These are phyloP conservation scores for Babylonia areolata DNA, from an alignment of 1,140 invertebrate species.

Conservation along the genomic window DNA sequence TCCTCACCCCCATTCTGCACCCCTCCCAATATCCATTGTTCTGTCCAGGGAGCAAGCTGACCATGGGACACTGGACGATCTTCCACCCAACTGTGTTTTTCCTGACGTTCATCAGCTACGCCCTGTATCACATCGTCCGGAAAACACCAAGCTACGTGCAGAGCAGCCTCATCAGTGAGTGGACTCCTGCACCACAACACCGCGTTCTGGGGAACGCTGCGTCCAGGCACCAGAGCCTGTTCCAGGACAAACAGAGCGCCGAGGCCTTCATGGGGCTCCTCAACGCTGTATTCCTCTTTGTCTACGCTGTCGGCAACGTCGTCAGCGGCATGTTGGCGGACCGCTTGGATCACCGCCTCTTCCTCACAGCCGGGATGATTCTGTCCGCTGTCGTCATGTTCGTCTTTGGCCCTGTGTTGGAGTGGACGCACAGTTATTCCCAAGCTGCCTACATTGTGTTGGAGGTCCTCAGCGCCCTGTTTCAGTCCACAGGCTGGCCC, in stretches of 20 bases:
- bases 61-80: slow-evolving; percentile 15
- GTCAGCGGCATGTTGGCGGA: slow-evolving; percentile 20
- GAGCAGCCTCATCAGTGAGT: slow-evolving; percentile 1
- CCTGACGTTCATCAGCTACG: slow-evolving; percentile 11
- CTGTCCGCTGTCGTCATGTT: slow-evolving; percentile 63
- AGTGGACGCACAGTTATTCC: slow-evolving; percentile 76
- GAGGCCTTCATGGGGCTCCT: slow-evolving; percentile 76
- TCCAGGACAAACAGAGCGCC: slow-evolving; percentile 68
- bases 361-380: slow-evolving; percentile 17
- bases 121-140: slow-evolving; percentile 21
- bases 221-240: slow-evolving; percentile 59
- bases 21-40: background rate
- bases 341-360: slow-evolving; percentile 9
- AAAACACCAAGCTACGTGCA: slow-evolving; percentile 21
- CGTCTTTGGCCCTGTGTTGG: slow-evolving; percentile 77
- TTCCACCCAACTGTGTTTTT: slow-evolving; percentile 18
- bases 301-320: slow-evolving; percentile 74
- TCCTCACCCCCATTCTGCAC: background rate
- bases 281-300: slow-evolving; percentile 78
- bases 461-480: slow-evolving; percentile 88
- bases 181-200: background rate
- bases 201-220: background rate
- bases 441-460: slow-evolving; percentile 72
- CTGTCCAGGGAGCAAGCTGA: background rate
- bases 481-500: slow-evolving; percentile 95